These are phyloP conservation scores for Smutsia gigantea DNA, from an alignment of 2,797 vertebrate genomes.

Conservation along the genomic window DNA sequence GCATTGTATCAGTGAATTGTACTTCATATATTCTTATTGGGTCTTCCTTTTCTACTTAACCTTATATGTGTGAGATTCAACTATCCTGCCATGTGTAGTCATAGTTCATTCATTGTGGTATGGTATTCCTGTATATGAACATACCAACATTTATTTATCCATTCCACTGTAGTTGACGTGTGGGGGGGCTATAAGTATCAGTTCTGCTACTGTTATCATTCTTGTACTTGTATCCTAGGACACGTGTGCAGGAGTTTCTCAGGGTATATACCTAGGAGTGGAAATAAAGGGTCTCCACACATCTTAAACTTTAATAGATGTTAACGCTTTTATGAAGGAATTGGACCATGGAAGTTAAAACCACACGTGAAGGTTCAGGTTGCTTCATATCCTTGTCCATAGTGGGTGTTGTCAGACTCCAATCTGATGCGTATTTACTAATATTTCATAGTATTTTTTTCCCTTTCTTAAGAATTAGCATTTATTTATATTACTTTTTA, in stretches of 20 bases:
- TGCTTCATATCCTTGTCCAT: background rate
- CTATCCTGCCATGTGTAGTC: background rate
- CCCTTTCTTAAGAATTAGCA: slow-evolving; percentile 12
- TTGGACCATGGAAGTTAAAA: background rate
- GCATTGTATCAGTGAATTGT: background rate
- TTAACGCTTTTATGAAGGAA: slow-evolving; percentile 25
- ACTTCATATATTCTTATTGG: background rate
- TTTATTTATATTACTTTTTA: slow-evolving; percentile 2
- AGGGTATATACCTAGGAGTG: background rate
- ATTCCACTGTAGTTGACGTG: background rate
- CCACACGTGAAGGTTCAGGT: background rate
- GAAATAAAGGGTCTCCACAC: background rate
- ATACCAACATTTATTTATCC: background rate
- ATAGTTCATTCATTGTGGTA: background rate
- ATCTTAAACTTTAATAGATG: slow-evolving; percentile 4
- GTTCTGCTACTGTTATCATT: slow-evolving; percentile 18
- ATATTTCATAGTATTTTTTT: background rate
- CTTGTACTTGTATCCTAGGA: background rate
- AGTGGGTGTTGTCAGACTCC: background rate
- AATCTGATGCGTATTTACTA: slow-evolving; percentile 1
- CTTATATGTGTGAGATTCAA: slow-evolving; percentile 44
- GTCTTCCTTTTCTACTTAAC: slow-evolving; percentile 33
- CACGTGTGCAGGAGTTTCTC: background rate
- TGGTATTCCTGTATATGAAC: slow-evolving; percentile 37
- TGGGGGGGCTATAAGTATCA: background rate